A percentile compares a stretch with the other conserved stretches of the same genome.
Evolutionary conservation across 2,797 vertebrate species (phyloP).

Genomic region (Melanotaenia parkinsoni): DNA sequence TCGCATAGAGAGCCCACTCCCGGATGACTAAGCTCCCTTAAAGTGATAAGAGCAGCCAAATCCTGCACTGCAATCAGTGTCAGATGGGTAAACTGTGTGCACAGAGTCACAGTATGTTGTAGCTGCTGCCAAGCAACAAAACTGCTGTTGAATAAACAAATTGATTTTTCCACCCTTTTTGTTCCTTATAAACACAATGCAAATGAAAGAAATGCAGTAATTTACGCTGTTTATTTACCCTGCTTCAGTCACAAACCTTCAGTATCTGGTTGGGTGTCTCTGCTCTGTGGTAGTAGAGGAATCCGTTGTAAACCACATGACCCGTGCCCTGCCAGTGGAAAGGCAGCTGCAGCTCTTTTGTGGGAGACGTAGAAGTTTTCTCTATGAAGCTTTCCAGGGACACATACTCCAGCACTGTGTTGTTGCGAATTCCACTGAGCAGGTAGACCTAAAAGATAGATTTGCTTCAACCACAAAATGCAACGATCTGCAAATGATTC

Average conservation of each 20-base stretch:
- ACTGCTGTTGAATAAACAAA: not conserved
- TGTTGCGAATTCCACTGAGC: conserved; percentile 86
- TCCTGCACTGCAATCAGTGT: conserved; percentile 13
- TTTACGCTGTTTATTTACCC: not conserved
- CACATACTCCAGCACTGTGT: conserved; percentile 84
- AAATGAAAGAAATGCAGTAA: not conserved
- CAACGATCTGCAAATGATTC: not conserved
- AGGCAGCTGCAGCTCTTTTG: conserved; percentile 81
- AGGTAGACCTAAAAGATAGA: conserved; percentile 83
- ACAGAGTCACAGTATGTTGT: not conserved
- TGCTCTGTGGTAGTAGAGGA: conserved; percentile 90
- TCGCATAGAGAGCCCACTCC: conserved; percentile 7
- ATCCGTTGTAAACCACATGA: conserved; percentile 63
- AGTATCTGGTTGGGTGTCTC: conserved; percentile 89
- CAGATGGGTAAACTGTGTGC: conserved; percentile 2
- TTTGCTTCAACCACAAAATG: not conserved
- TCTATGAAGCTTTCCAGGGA: conserved; percentile 87
- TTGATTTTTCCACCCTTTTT: not conserved
- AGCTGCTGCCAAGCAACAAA: not conserved
- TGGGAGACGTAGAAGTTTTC: conserved; percentile 62
- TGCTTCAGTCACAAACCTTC: conserved; percentile 75
- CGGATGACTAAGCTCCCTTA: conserved; percentile 2
- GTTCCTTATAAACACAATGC: not conserved
- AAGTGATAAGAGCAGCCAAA: conserved; percentile 13
- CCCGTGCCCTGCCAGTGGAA: conserved; percentile 92